phyloP scores from a whole-genome alignment of 2,113 vertebrate species.

The Thryonomys swinderianus region DNA sequence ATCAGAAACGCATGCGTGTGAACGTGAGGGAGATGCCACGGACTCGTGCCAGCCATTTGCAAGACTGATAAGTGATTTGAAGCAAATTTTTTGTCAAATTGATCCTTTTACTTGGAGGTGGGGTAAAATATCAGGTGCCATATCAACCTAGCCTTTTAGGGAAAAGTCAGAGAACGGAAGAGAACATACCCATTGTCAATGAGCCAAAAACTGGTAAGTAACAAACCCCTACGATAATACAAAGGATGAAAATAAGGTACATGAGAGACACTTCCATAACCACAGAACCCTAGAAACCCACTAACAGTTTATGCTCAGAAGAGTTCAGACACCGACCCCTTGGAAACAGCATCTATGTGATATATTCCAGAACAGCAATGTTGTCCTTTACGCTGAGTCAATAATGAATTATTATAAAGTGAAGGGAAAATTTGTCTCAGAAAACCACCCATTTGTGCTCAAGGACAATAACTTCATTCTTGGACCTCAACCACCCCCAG shows the following conservation, averaged over 20 bases:
- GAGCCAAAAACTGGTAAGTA: conserved; percentile 34
- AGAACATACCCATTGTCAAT: not conserved
- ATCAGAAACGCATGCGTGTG: conserved; percentile 7
- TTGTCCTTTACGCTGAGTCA: conserved; percentile 71
- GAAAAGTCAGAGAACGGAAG: conserved; percentile 55
- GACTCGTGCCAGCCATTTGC: conserved; percentile 18
- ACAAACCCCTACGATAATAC: not conserved
- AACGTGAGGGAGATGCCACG: conserved; percentile 31
- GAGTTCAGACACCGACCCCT: conserved; percentile 31
- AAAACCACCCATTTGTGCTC: conserved; percentile 38
- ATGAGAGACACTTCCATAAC: conserved; percentile 40
- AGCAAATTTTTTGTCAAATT: conserved; percentile 49
- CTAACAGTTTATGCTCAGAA: conserved; percentile 69
- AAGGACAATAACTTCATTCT: conserved; percentile 54
- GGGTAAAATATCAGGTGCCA: conserved; percentile 20
- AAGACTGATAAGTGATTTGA: conserved; percentile 6
- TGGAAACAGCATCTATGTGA: conserved; percentile 50
- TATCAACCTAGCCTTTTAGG: conserved; percentile 36
- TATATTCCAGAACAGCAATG: not conserved
- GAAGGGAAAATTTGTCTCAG: conserved; percentile 60
- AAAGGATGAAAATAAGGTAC: conserved; percentile 65
- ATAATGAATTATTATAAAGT: conserved; percentile 51
- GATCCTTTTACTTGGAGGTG: conserved; percentile 61
- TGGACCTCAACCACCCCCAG: not conserved
- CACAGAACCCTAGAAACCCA: conserved; percentile 47